Base-by-base conservation (phyloP, 2,888 invertebrate genomes). In the Allacma fusca region DNA sequence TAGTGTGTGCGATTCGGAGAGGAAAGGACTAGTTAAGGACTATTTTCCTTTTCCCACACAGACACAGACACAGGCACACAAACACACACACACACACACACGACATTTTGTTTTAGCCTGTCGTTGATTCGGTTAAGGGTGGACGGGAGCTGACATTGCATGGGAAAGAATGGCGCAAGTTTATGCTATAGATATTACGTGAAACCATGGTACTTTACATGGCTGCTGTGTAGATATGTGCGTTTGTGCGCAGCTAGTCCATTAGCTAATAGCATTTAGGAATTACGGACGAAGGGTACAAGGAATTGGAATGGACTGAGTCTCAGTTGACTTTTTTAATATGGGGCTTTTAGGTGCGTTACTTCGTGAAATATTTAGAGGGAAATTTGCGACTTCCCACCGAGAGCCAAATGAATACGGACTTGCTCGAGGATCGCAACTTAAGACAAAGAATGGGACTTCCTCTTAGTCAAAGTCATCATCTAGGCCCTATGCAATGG, bases 251-350 rank as follows among this genome's bases (percentile, higher is more conserved):
- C 19, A 65, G 74, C 74, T 74, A 67, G 78, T 80, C 80, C 80
- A 80, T 80, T 80, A 80, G 80, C 80, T 80, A 80, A 80, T 79
- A 76, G 79, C 79, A 79, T 80, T 79, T 78, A 80, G 80, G 78
- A 80, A 80, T 80, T 80, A 80, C 76, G 77, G 75, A 75, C 75
- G 76, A 76, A 76, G 73, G 78, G 77, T 75, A 76, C 68, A 76
- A 59, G 68, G 74, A 74, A 74, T 74, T 65, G 74, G 74, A 74
- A 74, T 74, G 74, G 74, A 74, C 74, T 74, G 59, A n/a, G 74
- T 65, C 74, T 74, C 74, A 76, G 78, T 76, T 78, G 78, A 77
- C 78, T 78, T 80, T 78, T 78, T 77, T 77, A 79, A 77, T 77
- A 67, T 74, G 68, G 68, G 44, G 73, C 21, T 57, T 75, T 65